Evolutionary conservation across 2,113 vertebrate genomes (phyloP).

Genomic region (Lagenorhynchus albirostris): DNA sequence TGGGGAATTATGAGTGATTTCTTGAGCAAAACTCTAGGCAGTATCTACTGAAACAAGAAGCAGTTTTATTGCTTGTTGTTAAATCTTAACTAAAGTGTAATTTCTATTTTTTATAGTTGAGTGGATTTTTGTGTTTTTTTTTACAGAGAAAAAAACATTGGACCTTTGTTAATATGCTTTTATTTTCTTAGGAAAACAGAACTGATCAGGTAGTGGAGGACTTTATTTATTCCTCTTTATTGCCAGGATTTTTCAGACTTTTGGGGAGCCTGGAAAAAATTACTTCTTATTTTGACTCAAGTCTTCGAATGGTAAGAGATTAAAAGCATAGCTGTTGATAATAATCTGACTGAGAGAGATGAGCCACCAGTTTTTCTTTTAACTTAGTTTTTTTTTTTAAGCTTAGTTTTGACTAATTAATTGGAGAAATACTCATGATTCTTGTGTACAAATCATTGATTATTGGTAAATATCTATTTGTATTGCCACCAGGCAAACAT

Average conservation of each 20-base stretch:
- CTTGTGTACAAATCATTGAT: neutral
- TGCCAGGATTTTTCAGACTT: constrained; percentile 15
- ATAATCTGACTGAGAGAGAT: constrained; percentile 11
- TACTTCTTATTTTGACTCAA: neutral
- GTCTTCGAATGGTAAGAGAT: neutral
- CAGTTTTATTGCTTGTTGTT: neutral
- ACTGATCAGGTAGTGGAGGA: neutral
- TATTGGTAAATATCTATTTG: neutral
- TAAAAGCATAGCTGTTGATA: neutral
- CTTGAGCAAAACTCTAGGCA: neutral
- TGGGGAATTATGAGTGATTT: neutral
- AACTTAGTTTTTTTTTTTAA: neutral
- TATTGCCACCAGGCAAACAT: neutral
- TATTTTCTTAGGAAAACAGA: constrained; percentile 11
- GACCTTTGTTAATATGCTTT: neutral
- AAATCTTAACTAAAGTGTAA: constrained; percentile 25
- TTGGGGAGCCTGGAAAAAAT: neutral
- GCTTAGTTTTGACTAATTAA: constrained; percentile 26
- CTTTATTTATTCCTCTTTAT: constrained; percentile 7
- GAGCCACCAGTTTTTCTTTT: neutral
- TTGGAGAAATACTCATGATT: neutral
- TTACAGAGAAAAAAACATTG: neutral
- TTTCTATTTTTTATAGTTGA: neutral
- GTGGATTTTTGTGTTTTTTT: neutral
- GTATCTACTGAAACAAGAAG: neutral